A percentile compares a stretch with the other conserved stretches of the same genome.
These are phyloP conservation scores for Lamellibrachia columna DNA, from an alignment of 2,888 invertebrate genomes.

Conservation along the genomic window DNA sequence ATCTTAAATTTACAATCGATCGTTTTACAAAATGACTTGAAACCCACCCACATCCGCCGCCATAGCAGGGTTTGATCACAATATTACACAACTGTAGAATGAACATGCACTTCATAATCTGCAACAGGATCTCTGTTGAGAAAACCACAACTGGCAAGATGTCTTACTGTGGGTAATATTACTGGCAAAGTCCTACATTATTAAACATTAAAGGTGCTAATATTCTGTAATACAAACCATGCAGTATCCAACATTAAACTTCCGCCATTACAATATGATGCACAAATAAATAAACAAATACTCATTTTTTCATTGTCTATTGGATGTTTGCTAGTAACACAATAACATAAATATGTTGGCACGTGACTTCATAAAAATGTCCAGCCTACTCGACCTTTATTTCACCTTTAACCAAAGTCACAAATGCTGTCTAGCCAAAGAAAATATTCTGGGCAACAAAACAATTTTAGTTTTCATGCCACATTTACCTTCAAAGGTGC, in stretches of 20 bases:
- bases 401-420: background rate
- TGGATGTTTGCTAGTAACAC: too few relatives aligned
- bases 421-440: background rate
- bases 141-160: background rate
- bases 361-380: background rate
- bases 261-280: background rate
- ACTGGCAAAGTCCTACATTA: background rate
- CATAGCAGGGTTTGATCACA: background rate
- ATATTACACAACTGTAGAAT: background rate
- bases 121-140: background rate
- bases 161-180: background rate
- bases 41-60: background rate
- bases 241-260: background rate
- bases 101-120: background rate
- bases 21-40: background rate
- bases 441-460: background rate
- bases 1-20: background rate
- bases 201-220: conserved; percentile 3
- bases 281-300: too few relatives aligned
- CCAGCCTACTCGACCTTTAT: background rate
- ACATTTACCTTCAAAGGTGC: background rate
- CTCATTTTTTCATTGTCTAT: too few relatives aligned
- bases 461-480: background rate
- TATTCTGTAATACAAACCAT: background rate
- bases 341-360: background rate